Base-by-base conservation (phyloP, 35 echinoderm and acorn worm species). In the Holothuria glaberrima region DNA sequence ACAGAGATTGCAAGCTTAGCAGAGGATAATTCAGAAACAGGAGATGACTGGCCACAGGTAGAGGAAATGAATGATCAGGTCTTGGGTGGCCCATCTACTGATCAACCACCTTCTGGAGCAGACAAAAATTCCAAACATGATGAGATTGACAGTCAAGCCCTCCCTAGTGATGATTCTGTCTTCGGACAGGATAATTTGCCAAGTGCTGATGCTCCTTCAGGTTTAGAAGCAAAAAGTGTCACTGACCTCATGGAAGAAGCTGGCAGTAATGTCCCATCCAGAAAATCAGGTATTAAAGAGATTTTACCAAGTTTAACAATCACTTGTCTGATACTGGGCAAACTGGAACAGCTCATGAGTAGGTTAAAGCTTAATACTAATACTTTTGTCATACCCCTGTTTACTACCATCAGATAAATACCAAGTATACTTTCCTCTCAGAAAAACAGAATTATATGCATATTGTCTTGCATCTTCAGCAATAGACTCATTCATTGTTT, bases 261-360 rank as follows among this genome's bases (percentile, higher is more conserved):
- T 41, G 74, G 27, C 24, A 48, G 44, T 26, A 24, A 24, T 78
- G 44, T 24, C 20, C 13, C 9, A 50, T 78, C 74, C 12, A 24
- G n/a, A 78, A 48, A 45, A 48, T 48, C 74, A 52, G 74, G 74
- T 78, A n/a, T n/a, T n/a, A n/a, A n/a, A 78, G 74, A 12, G 17
- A 74, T 10, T 41, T 33, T 20, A 74, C 20, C 28, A 74, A 30
- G 4, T n/a, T n/a, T n/a, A n/a, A n/a, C n/a, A n/a, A n/a, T 6
- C 50, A 54, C 16, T 54, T 54, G 50, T 54, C 10, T 54, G 0
- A 54, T n/a, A n/a, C n/a, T n/a, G n/a, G n/a, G 16, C 50, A 14
- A 14, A n/a, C n/a, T n/a, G 9, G 10, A 5, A 54, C 3, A 54
- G n/a, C 16, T 12, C n/a, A n/a, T 41, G 36, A 41, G 36, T 7